Percentiles rank a stretch among this genome's conserved stretches.
Conservation (phyloP, 1,140 invertebrate species). For the Drosophila sp. region DNA sequence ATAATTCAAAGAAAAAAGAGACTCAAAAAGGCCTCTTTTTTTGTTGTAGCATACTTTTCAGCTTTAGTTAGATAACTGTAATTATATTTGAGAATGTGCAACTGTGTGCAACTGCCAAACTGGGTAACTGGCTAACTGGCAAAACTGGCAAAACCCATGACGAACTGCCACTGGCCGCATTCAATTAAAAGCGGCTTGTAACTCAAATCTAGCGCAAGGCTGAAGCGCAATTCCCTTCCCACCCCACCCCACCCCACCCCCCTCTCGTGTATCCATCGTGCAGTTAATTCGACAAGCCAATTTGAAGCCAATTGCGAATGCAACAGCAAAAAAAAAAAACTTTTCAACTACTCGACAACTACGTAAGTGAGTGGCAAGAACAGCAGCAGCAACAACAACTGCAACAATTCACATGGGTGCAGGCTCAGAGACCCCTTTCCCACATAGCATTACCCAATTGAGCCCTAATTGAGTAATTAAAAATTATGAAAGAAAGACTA, state of each 20-base stretch:
- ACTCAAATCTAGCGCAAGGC: conserved; percentile 66
- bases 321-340: conserved; percentile 46
- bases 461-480: no score
- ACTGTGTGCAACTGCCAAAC: background rate
- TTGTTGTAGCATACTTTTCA: conserved; percentile 33
- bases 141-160: background rate
- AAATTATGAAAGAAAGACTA: no score
- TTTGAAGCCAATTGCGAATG: conserved; percentile 75
- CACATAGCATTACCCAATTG: no score
- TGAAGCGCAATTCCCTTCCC: conserved; percentile 13
- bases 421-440: background rate
- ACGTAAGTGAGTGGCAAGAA: conserved; percentile 69
- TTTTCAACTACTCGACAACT: conserved; percentile 77
- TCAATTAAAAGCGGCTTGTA: conserved; percentile 54
- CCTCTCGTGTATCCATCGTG: conserved; percentile 13
- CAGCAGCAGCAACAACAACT: conserved; percentile 28
- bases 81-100: conserved; percentile 46
- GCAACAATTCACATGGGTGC: conserved; percentile 1
- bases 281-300: conserved; percentile 68
- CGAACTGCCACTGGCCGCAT: conserved; percentile 34
- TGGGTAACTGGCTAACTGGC: background rate
- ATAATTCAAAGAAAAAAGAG: conserved; percentile 42
- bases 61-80: conserved; percentile 53
- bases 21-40: background rate
- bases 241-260: no score